Base-by-base conservation (phyloP, 2,113 vertebrate genomes). In the Geococcyx californianus region DNA sequence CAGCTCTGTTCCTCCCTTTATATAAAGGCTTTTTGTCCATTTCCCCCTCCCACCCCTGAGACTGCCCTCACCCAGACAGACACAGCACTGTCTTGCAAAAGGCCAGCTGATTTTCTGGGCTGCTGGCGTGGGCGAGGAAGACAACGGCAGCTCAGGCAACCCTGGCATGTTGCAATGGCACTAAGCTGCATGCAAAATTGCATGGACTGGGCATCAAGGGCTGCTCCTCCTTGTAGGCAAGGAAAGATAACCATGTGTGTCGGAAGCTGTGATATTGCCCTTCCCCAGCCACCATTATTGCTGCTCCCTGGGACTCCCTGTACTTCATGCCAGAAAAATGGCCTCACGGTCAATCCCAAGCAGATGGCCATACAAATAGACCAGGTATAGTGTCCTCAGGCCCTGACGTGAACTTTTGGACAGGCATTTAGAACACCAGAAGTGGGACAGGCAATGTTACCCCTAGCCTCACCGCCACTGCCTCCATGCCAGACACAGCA, bases 111-210 rank as follows among this genome's bases (percentile, higher is more conserved):
- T 67, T 51, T 82, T 42, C 64, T 44, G 54, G 44, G 60, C 75
- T 66, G 51, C 23, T 9, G 5, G 82, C 0, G 0, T 42, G 69
- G 77, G 58, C 0, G 2, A 82, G 73, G 76, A 77, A 0, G 3
- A 58, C 18, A 69, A 74, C 0, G 0, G 33, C 76, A 59, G 51
- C 86, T 80, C 72, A 45, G 55, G 38, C 19, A 7, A 58, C 45
- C 63, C 68, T 10, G 34, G 11, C 36, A 42, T 0, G 4, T 58
- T 33, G 45, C 83, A 78, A 94, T 52, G 52, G n/a, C 76, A 42
- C 33, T 33, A 26, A 47, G 36, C 45, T 40, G 10, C 0, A 0
- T 4, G 13, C 2, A 2, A 42, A 75, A 72, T 15, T 25, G 75
- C 54, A 29, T 0, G 0, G 67, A 33, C 25, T 38, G 40, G 55